Evolutionary conservation across 2,797 vertebrate genomes (phyloP), one percentile per base, ranked within the genome.

Genomic region (Pangasius djambal): DNA sequence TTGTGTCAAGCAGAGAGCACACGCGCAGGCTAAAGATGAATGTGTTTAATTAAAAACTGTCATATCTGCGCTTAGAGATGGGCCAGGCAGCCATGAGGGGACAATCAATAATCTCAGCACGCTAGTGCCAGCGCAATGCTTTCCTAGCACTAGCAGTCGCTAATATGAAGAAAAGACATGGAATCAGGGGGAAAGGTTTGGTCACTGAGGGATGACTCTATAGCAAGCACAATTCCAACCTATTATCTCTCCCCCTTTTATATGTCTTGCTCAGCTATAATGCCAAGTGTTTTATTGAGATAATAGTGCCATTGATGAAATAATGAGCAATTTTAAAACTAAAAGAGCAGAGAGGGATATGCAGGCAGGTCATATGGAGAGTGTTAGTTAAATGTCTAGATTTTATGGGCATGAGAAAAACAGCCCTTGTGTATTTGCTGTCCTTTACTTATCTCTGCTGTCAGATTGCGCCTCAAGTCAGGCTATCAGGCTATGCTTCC

Each of bases 1-100:
- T 95, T 96, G 94, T 94, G 95, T 96, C 96, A 95, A 81, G 88
- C 63, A 86, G 86, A 92, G 90, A 91, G 92, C 91, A 77, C 74
- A 92, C 93, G 92, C 91, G 91, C 89, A 92, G 93, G 70, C 85
- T 89, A 91, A 94, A 96, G 95, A 97, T 95, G 94, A 96, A 97
- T 96, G 95, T 52, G 91, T 96, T 96, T 96, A 95, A 97, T 96
- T 96, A 96, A 96, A 96, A 96, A 93, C 91, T 95, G 96, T 96
- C 96, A 96, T 95, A 96, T 95, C 94, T 95, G 91, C 94, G 95
- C 94, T 95, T 95, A 95, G 94, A 95, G 93, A 95, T 90, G 93
- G 92, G 92, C 92, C 91, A 93, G 93, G 93, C 93, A 87, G 90
- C 93, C 89, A 91, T 93, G 93, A 93, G 91, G 94, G 92, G 92